These are phyloP conservation scores for human DNA, from an alignment of 2,113 vertebrate genomes.

Conservation along the genomic window GRCh38 chr3:87187501-87188000, in stretches of 20 bases:
- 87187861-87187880: neutral
- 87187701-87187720: neutral
- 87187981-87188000: neutral
- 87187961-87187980: neutral
- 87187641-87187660: neutral
- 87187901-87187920: neutral
- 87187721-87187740: neutral
- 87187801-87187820: neutral
- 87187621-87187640: neutral
- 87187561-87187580: neutral
- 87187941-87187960: neutral
- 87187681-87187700: neutral
- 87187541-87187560: neutral
- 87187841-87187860: neutral
- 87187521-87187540: neutral
- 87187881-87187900: neutral
- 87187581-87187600: neutral
- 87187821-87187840: neutral
- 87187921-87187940: neutral
- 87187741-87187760: neutral
- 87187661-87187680: neutral
- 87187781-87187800: neutral
- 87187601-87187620: neutral
- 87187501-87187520: neutral
- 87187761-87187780: neutral